phyloP scores from a whole-genome alignment of 2,113 vertebrate genomes.

The Halichoerus grypus region DNA sequence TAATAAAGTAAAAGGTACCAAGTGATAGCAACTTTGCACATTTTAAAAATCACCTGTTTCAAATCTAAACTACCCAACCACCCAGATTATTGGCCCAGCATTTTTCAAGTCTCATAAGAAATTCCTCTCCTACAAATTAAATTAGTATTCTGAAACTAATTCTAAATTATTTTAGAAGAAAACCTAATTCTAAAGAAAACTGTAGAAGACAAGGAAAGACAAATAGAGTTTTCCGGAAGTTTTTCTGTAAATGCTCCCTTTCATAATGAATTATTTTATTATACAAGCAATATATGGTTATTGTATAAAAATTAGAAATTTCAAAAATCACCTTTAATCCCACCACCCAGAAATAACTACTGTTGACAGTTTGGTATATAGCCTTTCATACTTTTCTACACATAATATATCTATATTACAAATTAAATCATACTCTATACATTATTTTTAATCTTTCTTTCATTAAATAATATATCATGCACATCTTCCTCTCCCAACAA shows the following conservation, averaged over 20 bases:
- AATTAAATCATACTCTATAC: background rate
- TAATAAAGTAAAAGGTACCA: background rate
- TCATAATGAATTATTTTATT: background rate
- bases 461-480: background rate
- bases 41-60: background rate
- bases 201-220: background rate
- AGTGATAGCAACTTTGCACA: background rate
- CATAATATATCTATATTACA: background rate
- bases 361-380: background rate
- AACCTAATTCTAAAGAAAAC: background rate
- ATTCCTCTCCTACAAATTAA: background rate
- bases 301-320: slow-evolving; percentile 28
- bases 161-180: background rate
- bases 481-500: slow-evolving; percentile 36
- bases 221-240: background rate
- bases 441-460: slow-evolving; percentile 40
- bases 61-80: background rate
- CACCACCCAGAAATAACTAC: background rate
- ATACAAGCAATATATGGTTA: background rate
- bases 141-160: background rate
- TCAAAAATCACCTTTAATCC: slow-evolving; percentile 9
- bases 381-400: slow-evolving; percentile 18
- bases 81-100: background rate
- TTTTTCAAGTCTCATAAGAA: background rate
- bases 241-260: background rate